Conservation (phyloP, 2,888 invertebrate species). For the Calameuta filiformis region DNA sequence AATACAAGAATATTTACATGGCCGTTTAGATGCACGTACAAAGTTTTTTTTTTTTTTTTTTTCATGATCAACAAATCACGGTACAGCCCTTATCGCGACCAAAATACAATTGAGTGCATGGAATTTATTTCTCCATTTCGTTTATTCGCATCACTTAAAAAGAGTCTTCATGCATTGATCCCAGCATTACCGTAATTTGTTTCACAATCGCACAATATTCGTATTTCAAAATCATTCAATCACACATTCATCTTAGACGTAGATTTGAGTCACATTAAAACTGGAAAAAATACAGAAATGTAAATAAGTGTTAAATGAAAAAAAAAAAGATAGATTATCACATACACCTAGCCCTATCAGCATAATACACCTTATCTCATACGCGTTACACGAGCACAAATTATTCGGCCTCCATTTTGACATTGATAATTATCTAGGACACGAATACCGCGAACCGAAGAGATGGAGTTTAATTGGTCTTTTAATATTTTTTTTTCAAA, state of each 20-base stretch:
- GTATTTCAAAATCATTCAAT: background rate
- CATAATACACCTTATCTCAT: background rate
- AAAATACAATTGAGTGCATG: background rate
- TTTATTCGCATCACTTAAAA: background rate
- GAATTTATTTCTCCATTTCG: background rate
- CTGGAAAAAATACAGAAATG: background rate
- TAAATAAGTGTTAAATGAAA: background rate
- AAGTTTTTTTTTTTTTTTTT: background rate
- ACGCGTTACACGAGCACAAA: background rate
- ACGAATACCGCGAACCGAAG: background rate
- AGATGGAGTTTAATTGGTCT: background rate
- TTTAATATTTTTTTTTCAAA: background rate
- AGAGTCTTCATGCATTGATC: background rate
- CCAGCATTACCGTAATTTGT: background rate
- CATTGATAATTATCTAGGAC: background rate
- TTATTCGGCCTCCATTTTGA: background rate
- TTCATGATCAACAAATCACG: background rate
- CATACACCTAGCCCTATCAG: background rate
- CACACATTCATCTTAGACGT: background rate
- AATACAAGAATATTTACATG: constrained; percentile 5
- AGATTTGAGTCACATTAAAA: background rate
- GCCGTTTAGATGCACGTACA: background rate
- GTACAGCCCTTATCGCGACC: background rate
- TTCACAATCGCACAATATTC: background rate
- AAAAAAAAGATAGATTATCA: background rate